Evolutionary conservation across 2,797 vertebrate species (phyloP), one percentile per base, ranked within the genome.

Genomic region (Propithecus deckenii): DNA sequence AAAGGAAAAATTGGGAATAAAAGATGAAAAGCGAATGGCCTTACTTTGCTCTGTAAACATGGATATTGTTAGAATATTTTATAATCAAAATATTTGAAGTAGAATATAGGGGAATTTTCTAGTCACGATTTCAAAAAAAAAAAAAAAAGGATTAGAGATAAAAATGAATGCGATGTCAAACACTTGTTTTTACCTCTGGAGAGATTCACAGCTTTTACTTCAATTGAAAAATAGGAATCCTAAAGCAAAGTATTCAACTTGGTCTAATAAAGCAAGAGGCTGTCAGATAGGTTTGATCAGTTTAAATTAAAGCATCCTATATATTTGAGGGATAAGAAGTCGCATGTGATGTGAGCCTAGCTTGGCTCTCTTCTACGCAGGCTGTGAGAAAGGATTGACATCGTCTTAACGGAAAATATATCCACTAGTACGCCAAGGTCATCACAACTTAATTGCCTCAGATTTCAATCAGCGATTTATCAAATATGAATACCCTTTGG

Each of bases 381-480:
- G 50, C 65, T 71, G 14, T 83, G 91, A 80, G 91, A 93, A 95
- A 76, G 14, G 11, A 93, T 63, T 94, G 74, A 94, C 48, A 76
- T 91, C 79, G 69, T 86, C 43, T 83, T 93, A 92, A 89, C 85
- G 80, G 48, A 88, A 96, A 97, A 87, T 80, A 38, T 2, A 86
- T 43, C 4, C 23, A 72, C 52, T 52, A n/a, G 38, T 61, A 48
- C 89, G 61, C 65, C 89, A 94, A 96, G 89, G 93, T 97, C 91
- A 96, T 89, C 65, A 85, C 14, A 57, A 79, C 7, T 91, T 98
- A 97, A 97, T 96, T 96, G 91, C 52, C 32, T 97, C 90, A 78
- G 75, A 96, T 89, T 96, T 97, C 76, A 93, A 94, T 97, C 89
- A 89, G 91, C 10, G 43, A 97, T 96, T 96, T 97, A 91, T 97